A percentile compares a stretch with the other conserved stretches of the same genome.
Evolutionary conservation across 2,113 vertebrate genomes (phyloP).

Genomic region (Ophiodon elongatus): DNA sequence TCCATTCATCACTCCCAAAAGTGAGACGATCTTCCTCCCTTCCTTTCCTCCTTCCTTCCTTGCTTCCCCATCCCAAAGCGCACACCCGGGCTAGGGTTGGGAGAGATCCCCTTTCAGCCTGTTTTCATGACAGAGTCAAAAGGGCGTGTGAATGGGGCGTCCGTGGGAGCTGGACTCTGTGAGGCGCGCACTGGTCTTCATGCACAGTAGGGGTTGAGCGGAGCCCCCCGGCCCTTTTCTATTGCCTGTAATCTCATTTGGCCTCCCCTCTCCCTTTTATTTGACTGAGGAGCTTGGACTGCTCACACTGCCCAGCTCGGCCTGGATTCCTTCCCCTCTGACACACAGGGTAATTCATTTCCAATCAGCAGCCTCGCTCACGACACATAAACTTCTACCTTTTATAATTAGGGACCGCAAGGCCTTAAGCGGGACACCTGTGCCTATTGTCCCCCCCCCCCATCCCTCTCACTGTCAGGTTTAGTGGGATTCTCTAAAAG

Average conservation of each 20-base stretch:
- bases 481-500: conserved; percentile 29
- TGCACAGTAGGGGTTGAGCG: conserved; percentile 96
- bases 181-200: conserved; percentile 89
- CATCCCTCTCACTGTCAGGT: conserved; percentile 15
- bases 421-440: conserved; percentile 62
- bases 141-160: conserved; percentile 99
- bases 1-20: conserved; percentile 59
- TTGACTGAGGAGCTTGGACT: conserved; percentile 86
- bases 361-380: conserved; percentile 71
- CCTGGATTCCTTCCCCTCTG: conserved; percentile 78
- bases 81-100: conserved; percentile 74
- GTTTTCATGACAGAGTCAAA: conserved; percentile 92
- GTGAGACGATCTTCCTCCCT: conserved; percentile 39
- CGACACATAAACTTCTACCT: conserved; percentile 62
- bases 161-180: conserved; percentile 90
- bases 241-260: conserved; percentile 93
- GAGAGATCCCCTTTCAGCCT: conserved; percentile 87
- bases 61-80: conserved; percentile 59
- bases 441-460: conserved; percentile 15
- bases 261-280: conserved; percentile 87
- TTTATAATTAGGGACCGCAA: conserved; percentile 47
- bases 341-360: conserved; percentile 80
- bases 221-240: conserved; percentile 92
- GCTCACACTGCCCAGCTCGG: conserved; percentile 81
- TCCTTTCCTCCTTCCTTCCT: conserved; percentile 32